A percentile compares a stretch with the other conserved stretches of the same genome.
phyloP scores from a whole-genome alignment of 2,888 invertebrate species.

The Rhamphomyia laevipes region DNA sequence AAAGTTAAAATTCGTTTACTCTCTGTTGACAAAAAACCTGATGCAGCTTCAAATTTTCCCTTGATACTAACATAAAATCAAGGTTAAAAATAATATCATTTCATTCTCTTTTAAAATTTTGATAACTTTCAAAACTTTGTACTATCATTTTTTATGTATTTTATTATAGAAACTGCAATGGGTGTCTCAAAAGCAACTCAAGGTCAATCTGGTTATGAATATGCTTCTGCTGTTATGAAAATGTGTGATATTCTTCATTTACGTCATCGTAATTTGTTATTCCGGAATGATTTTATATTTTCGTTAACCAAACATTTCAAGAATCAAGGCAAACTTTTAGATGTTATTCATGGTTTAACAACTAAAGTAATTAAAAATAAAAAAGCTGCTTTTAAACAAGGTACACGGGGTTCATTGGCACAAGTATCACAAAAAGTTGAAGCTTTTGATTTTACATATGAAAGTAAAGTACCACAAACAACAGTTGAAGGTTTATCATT shows the following conservation, averaged over 20 bases:
- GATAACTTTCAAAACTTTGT: too few relatives aligned
- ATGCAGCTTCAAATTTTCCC: too few relatives aligned
- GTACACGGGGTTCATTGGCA: slow-evolving; percentile 42
- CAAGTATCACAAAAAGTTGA: slow-evolving; percentile 13
- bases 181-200: slow-evolving; percentile 75
- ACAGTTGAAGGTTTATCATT: slow-evolving; percentile 57
- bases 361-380: slow-evolving; percentile 66
- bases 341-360: slow-evolving; percentile 67
- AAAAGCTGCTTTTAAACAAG: slow-evolving; percentile 60
- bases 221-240: slow-evolving; percentile 81
- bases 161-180: slow-evolving; percentile 68
- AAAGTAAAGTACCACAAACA: slow-evolving; percentile 13
- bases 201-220: slow-evolving; percentile 69
- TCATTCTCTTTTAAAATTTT: too few relatives aligned
- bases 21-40: too few relatives aligned
- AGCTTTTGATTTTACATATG: slow-evolving; percentile 18
- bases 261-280: slow-evolving; percentile 68
- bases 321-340: slow-evolving; percentile 59
- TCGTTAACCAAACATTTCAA: slow-evolving; percentile 63
- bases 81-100: too few relatives aligned
- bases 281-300: slow-evolving; percentile 66
- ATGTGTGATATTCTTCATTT: slow-evolving; percentile 78
- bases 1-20: too few relatives aligned
- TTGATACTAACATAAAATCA: too few relatives aligned
- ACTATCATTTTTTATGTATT: neutral